Evolutionary conservation across 1,140 invertebrate genomes (phyloP), one percentile per base, ranked within the genome.

Genomic region (Megalonaias nervosa): DNA sequence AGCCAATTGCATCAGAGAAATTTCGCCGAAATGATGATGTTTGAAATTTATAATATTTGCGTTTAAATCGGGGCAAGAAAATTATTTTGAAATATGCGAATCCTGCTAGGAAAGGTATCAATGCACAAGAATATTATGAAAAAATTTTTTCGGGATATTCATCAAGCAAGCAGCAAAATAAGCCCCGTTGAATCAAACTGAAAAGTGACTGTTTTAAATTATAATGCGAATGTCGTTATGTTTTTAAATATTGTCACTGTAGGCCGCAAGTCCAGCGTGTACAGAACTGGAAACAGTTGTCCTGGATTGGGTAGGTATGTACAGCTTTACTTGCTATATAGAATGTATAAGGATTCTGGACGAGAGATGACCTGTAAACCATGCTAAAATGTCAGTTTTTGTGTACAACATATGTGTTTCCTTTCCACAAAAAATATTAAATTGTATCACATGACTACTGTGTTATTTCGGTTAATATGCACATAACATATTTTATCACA

Each of bases 211-310:
- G 66, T 66, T 56, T 70, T 55, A 56, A 58, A 56, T 56, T 56
- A 3, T 9, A 6, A 17, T 58, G 9, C 56, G 68, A n/a, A 19
- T 70, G 17, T 48, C 56, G 6, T 16, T 67, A 21, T 67, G 31
- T 4, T 67, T 31, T 38, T 26, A 15, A 12, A 38, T 71, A 75
- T 38, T 72, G 48, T 81, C n/a, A 21, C 71, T 77, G 21, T 90
- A 96, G 95, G 97, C 97, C 5, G 96, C 98, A 12, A 98, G 97
- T 92, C 98, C 98, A 3, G 97, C 98, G 0, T 98, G 97, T 89
- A 99, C 98, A 5, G 98, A 99, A 92, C 91, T 99, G 71, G 98
- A 99, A 92, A 98, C 96, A 1, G 96, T 99, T 78, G 96, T 99
- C 67, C 91, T 98, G 67, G 97, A 99, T 91, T 99, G 98, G 98